Evolutionary conservation across 2,113 vertebrate species (phyloP), one percentile per base, ranked within the genome.

Genomic region (Excalfactoria chinensis): DNA sequence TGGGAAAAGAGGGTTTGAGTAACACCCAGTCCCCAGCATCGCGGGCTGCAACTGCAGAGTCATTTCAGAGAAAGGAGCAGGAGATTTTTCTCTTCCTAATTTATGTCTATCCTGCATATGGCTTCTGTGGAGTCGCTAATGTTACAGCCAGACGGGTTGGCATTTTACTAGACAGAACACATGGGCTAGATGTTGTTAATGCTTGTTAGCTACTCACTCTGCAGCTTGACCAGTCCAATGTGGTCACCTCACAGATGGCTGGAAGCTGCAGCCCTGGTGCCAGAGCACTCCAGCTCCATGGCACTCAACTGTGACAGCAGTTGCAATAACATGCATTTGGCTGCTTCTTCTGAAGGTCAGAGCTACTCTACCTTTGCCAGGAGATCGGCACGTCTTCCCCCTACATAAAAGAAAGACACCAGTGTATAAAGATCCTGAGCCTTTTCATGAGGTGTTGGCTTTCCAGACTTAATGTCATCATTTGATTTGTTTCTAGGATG

Each of bases 91-190:
- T 94, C 81, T 94, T 84, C 77, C 81, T 95, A 90, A 96, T 96
- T 95, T 90, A 96, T 96, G 90, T 75, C 81, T 89, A 64, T 87
- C 51, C 77, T 66, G 82, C 96, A 95, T 95, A 94, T 95, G 96
- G 96, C 96, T 96, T 93, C 84, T 78, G 0, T 2, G 13, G 94
- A 88, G 70, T 84, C 49, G 1, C 90, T 95, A 84, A 93, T 96
- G 95, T 95, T 94, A 23, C 76, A 86, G 94, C 75, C 96, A 96
- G 95, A 96, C 94, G 96, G 95, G 90, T 72, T 95, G 94, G 90
- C 92, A 93, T 93, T 93, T 95, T 93, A 93, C 81, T 92, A 93
- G 90, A 62, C 75, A 49, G 94, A 95, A 94, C 94, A 95, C 94
- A 95, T 95, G 95, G 93, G 84, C 86, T 93, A 20, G 93, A 95